phyloP scores from a whole-genome alignment of 2,113 vertebrate genomes.

The Anser cygnoides region DNA sequence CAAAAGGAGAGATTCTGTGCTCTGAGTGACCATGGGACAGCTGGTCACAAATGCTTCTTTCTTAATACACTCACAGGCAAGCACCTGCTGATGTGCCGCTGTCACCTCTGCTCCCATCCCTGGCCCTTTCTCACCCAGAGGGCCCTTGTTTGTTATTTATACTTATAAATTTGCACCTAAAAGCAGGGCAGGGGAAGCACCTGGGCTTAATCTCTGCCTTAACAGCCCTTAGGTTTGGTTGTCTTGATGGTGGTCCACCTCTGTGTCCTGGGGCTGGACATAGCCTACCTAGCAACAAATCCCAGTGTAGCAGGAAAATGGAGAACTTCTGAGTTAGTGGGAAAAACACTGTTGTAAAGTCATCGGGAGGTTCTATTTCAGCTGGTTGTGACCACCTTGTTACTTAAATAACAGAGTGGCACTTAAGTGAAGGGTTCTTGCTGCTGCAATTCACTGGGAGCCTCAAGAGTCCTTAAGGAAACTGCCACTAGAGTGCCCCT shows the following conservation, averaged over 20 bases:
- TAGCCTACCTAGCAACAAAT: background rate
- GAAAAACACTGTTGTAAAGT: background rate
- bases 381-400: background rate
- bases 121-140: background rate
- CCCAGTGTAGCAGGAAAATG: background rate
- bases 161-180: background rate
- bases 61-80: background rate
- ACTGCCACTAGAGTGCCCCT: background rate
- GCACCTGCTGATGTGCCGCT: background rate
- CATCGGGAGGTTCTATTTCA: background rate
- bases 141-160: background rate
- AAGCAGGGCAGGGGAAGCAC: background rate
- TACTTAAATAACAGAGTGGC: background rate
- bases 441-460: background rate
- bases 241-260: background rate
- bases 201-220: background rate
- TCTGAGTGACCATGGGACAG: accelerated
- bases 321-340: background rate
- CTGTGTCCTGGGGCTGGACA: background rate
- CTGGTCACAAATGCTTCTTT: background rate
- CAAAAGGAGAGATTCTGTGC: background rate
- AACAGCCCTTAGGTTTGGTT: background rate
- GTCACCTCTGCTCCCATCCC: background rate
- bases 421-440: background rate
- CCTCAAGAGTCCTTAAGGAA: background rate